Base-by-base conservation (phyloP, 2,797 vertebrate genomes). In the Alfaro cultratus region DNA sequence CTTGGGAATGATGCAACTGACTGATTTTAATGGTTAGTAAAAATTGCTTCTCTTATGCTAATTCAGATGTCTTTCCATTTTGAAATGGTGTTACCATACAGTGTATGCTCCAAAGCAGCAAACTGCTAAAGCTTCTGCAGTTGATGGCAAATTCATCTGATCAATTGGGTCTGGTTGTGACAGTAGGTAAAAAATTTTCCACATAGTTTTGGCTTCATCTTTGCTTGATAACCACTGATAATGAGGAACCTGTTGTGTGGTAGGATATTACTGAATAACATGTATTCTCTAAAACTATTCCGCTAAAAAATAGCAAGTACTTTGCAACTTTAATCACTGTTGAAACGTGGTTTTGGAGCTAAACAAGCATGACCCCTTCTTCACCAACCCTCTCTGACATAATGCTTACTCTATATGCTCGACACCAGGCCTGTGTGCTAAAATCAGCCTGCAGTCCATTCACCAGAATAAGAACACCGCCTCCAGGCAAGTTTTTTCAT, bases 401-500 rank as follows among this genome's bases (percentile, higher is more conserved):
- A 72, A 36, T 0, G 29, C 49, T 82, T 5, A 51, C 64, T 53
- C 23, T 73, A 36, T 43, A 11, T 36, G 49, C 41, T 75, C 74
- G 74, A 71, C 60, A 47, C 34, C 53, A 43, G 73, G 75, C 15
- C 67, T 49, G 29, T 57, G 43, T 26, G 43, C 26, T 74, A 55
- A 84, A 73, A 79, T 36, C 18, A 49, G 26, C 55, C 72, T 62
- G 49, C 43, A 39, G 67, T 36, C 29, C 39, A 76, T 77, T 77
- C 68, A 76, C 3, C 5, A 79, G 12, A 34, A 71, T 78, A 68
- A 36, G 36, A 76, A 79, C 77, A 78, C 23, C 26, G 43, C 84
- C 81, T 80, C 83, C 82, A 72, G 74, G 81, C 76, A 78, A 47
- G 43, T 64, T 73, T 46, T 64, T 85, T 82, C 79, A 80, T 5